Conservation (phyloP, 2,888 invertebrate genomes). For the Lasius platythorax region DNA sequence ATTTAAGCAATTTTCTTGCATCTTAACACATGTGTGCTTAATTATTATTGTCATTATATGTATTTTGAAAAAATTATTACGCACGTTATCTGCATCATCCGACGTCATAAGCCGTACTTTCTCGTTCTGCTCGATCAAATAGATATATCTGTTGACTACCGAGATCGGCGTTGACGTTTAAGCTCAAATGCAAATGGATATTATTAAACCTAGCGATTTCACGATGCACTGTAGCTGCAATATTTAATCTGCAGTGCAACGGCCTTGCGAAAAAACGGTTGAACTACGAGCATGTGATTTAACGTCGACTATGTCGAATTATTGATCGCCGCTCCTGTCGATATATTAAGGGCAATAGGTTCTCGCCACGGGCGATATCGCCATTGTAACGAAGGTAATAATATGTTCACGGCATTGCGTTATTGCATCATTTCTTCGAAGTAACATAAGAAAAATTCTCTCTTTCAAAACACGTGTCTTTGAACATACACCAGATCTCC, state of each 20-base stretch:
- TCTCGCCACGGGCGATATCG: conserved; percentile 10
- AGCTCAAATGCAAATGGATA: conserved; percentile 22
- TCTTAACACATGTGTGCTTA: background rate
- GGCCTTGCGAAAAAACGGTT: conserved; percentile 4
- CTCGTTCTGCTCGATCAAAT: background rate
- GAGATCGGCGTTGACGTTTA: conserved; percentile 16
- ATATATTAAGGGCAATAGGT: conserved; percentile 45
- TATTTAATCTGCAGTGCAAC: conserved; percentile 28
- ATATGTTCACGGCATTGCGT: background rate
- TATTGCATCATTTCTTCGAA: conserved; percentile 21
- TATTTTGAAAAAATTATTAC: background rate
- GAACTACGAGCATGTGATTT: conserved; percentile 29
- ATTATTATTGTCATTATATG: background rate
- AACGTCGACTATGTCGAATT: conserved; percentile 29
- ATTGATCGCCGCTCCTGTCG: conserved; percentile 15
- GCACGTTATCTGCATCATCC: background rate
- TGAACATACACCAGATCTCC: background rate
- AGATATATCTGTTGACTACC: background rate
- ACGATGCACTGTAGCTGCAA: conserved; percentile 21
- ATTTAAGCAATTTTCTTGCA: background rate
- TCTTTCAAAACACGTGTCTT: background rate
- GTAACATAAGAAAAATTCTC: conserved; percentile 2
- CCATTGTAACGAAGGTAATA: conserved; percentile 34
- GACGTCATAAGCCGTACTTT: background rate
- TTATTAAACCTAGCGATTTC: conserved; percentile 8